Conservation (phyloP, 2,888 invertebrate species). For the Mythimna pallens region DNA sequence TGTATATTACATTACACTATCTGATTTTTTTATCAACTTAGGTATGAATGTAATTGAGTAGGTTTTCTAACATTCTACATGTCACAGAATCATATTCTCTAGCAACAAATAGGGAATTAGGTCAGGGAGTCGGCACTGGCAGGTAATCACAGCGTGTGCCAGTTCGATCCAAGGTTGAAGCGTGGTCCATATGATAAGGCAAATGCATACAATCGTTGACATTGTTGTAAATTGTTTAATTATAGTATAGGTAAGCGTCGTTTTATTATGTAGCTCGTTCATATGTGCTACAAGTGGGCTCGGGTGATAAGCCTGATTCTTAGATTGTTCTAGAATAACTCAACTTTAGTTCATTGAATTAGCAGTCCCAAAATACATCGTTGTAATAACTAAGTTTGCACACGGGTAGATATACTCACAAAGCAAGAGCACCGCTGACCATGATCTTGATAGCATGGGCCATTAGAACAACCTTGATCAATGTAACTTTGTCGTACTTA, state of each 20-base stretch:
- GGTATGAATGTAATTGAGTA: background rate
- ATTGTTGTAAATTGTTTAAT: constrained; percentile 65
- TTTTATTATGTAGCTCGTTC: constrained; percentile 50
- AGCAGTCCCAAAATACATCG: background rate
- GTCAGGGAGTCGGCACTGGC: constrained; percentile 78
- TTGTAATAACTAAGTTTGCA: background rate
- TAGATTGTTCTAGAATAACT: constrained; percentile 16
- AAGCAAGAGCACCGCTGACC: background rate
- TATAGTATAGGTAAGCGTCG: constrained; percentile 53
- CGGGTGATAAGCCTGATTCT: background rate
- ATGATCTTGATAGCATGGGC: background rate
- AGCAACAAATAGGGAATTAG: constrained; percentile 77
- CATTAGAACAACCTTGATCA: background rate
- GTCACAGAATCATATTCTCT: constrained; percentile 57
- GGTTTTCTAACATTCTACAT: constrained; percentile 22
- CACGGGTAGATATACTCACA: no score
- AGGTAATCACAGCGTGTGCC: constrained; percentile 77
- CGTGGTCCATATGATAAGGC: constrained; percentile 68
- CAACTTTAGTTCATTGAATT: background rate
- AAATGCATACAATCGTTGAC: constrained; percentile 67
- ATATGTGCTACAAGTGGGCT: constrained; percentile 13
- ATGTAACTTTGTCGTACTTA: background rate
- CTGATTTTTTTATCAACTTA: background rate
- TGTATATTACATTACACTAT: background rate
- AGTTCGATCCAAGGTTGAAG: constrained; percentile 76